These are phyloP conservation scores for Apis florea DNA, from an alignment of 1,140 invertebrate species.

Conservation along the genomic window DNA sequence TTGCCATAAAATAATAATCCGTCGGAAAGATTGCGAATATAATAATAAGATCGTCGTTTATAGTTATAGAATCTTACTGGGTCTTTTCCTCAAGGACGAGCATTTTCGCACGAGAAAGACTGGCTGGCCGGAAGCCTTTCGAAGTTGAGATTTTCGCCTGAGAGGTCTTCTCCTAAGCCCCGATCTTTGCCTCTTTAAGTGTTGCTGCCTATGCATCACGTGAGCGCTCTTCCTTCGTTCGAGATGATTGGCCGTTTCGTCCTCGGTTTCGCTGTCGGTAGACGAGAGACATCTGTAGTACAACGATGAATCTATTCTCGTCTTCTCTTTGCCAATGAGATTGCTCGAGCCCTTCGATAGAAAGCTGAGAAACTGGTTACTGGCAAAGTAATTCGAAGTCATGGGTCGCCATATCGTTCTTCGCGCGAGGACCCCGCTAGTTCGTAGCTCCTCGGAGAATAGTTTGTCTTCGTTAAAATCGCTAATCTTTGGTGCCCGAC, in stretches of 20 bases:
- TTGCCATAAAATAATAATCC: no score
- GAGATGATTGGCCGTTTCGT: constrained; percentile 12
- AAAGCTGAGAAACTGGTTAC: constrained; percentile 74
- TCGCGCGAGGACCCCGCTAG: constrained; percentile 57
- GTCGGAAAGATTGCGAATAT: no score
- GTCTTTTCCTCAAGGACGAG: constrained; percentile 76
- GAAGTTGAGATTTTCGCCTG: constrained; percentile 75
- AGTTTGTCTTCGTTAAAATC: constrained; percentile 79
- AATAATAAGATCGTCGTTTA: not conserved
- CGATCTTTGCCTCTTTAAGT: constrained; percentile 53
- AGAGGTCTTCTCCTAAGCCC: constrained; percentile 72
- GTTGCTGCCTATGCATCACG: constrained; percentile 40
- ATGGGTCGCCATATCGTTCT: constrained; percentile 60
- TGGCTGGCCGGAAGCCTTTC: constrained; percentile 72
- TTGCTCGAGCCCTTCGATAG: constrained; percentile 61
- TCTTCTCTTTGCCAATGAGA: constrained; percentile 32
- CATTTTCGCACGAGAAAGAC: constrained; percentile 77
- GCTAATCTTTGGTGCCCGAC: constrained; percentile 74
- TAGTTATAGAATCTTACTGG: constrained; percentile 71
- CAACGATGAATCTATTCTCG: constrained; percentile 42
- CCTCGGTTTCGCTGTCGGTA: constrained; percentile 70
- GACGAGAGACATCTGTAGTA: constrained; percentile 69
- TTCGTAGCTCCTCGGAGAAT: constrained; percentile 71
- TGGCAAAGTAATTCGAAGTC: constrained; percentile 72
- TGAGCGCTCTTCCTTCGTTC: constrained; percentile 46